Evolutionary conservation across 2,888 invertebrate genomes (phyloP), one percentile per base, ranked within the genome.

Genomic region (Lasioglossum calceatum): DNA sequence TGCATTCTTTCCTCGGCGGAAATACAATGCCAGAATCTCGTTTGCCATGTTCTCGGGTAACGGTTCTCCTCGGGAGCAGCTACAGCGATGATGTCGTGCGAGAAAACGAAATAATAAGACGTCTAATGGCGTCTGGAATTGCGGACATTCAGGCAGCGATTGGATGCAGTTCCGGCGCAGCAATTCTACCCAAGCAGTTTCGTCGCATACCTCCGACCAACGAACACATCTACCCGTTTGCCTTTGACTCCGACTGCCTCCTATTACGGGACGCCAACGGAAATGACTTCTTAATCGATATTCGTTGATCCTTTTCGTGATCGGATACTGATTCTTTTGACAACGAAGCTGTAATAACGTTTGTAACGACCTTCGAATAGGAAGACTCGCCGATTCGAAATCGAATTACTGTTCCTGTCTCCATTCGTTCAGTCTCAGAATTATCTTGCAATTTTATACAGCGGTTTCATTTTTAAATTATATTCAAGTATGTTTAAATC

Each of bases 21-120:
- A 79, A 87, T 84, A 90, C 88, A 88, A 90, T 86, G 80, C 81
- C 70, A 76, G 81, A 84, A 91, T 85, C 85, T 82, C 85, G 79
- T 88, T 50, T 77, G 70, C 75, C 81, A 72, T 82, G 86, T 85
- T 82, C 82, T 73, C 83, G 85, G 87, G 87, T 85, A 87, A 92
- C 88, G 88, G 88, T 79, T 74, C 90, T 78, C 84, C 86, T 81
- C 78, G 88, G 86, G 84, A 88, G 76, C 90, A 83, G 88, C 89
- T 77, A 88, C 88, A 83, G 86, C 79, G 88, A 86, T 88, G 92
- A 91, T 92, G 92, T 91, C 91, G 88, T 82, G 81, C 85, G 82
- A 87, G 89, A 92, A 93, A 93, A 92, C 92, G 92, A 94, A 94
- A 93, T 94, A 94, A 94, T 94, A 94, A 94, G 92, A 93, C 90